phyloP scores from a whole-genome alignment of 2,888 invertebrate genomes.

The Orthosia gracilis region DNA sequence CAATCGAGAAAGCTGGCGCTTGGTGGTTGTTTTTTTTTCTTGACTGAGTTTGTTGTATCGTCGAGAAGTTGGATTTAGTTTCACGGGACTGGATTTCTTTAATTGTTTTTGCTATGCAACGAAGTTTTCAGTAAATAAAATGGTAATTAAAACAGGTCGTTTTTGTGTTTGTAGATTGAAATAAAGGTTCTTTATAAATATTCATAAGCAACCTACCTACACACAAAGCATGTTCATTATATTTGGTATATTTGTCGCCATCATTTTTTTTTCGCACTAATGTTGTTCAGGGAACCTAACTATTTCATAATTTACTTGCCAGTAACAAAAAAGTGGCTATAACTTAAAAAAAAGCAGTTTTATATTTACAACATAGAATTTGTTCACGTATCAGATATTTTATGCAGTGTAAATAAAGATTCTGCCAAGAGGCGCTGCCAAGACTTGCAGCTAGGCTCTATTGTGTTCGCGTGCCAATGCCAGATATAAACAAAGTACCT shows the following conservation, averaged over 20 bases:
- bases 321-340: too few relatives aligned
- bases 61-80: conserved; percentile 22
- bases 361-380: conserved; percentile 48
- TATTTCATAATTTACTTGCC: too few relatives aligned
- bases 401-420: conserved; percentile 73
- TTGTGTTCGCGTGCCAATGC: conserved; percentile 75
- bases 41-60: conserved; percentile 18
- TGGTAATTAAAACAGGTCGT: not conserved
- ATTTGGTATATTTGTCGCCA: not conserved
- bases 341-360: conserved; percentile 8
- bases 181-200: conserved; percentile 29
- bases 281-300: too few relatives aligned
- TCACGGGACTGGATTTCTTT: not conserved
- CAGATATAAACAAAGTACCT: conserved; percentile 70
- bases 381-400: conserved; percentile 71
- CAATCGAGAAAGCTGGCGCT: conserved; percentile 25
- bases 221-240: not conserved
- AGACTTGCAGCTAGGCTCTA: conserved; percentile 71
- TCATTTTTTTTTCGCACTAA: not conserved
- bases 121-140: not conserved
- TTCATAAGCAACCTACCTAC: conserved; percentile 7
- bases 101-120: conserved; percentile 12
- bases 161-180: conserved; percentile 6
- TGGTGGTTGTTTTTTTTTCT: conserved; percentile 18
- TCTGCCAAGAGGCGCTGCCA: conserved; percentile 79